Evolutionary conservation across 1,140 invertebrate genomes (phyloP).

Genomic region (Danaus melanippus): DNA sequence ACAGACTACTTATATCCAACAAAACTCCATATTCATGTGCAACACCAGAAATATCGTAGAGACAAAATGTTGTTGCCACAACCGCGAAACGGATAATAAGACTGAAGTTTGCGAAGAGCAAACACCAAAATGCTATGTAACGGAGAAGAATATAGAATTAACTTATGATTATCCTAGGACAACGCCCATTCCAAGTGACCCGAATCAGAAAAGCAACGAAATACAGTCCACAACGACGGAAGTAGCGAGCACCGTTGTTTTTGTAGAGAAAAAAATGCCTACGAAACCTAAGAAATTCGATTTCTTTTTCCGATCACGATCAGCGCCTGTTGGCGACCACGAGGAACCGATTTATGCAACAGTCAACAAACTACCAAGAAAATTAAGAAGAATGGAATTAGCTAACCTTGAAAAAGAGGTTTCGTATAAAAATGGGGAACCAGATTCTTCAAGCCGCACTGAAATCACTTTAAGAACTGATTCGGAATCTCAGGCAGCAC

Average conservation of each 20-base stretch:
- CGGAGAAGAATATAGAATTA: slow-evolving; percentile 69
- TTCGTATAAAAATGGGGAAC: slow-evolving; percentile 54
- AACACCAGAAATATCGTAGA: slow-evolving; percentile 63
- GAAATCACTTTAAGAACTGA: slow-evolving; percentile 58
- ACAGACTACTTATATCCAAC: slow-evolving; percentile 58
- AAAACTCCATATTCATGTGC: slow-evolving; percentile 68
- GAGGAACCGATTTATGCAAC: slow-evolving; percentile 70
- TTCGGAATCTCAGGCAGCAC: slow-evolving; percentile 51
- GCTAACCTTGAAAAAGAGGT: slow-evolving; percentile 69
- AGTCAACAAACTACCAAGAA: slow-evolving; percentile 68
- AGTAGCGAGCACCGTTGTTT: slow-evolving; percentile 67
- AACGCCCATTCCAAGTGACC: slow-evolving; percentile 44
- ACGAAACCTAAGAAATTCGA: slow-evolving; percentile 61
- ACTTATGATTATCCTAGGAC: slow-evolving; percentile 68
- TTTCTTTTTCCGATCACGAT: slow-evolving; percentile 66
- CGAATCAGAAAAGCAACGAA: slow-evolving; percentile 45
- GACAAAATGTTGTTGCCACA: slow-evolving; percentile 58
- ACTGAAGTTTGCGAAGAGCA: slow-evolving; percentile 30
- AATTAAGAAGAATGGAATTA: slow-evolving; percentile 62
- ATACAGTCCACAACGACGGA: slow-evolving; percentile 63
- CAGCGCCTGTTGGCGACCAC: slow-evolving; percentile 62
- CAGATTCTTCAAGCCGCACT: slow-evolving; percentile 52
- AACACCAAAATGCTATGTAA: slow-evolving; percentile 55
- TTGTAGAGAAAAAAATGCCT: slow-evolving; percentile 65
- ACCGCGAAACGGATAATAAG: slow-evolving; percentile 34